Base-by-base conservation (phyloP, 2,797 vertebrate genomes). In the Rhyacichthys aspro region DNA sequence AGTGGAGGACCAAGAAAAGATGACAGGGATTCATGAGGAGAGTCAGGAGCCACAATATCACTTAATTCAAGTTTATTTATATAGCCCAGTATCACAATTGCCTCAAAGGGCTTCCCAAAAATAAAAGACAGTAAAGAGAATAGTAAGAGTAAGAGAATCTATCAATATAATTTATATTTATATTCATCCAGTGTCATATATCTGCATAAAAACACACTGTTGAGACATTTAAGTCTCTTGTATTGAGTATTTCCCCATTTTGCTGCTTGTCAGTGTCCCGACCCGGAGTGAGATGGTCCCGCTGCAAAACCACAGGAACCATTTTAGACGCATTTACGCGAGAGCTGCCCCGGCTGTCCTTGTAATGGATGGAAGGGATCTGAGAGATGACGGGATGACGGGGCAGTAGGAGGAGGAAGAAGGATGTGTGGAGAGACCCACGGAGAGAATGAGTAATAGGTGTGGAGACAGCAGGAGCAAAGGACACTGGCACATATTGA, bases 291-390 rank as follows among this genome's bases (percentile, higher is more conserved):
- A 67, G 67, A 77, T 79, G 59, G 55, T 33, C 56, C 52, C 11
- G 59, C 63, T 53, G 64, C 62, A 37, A 49, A 39, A 49, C 59
- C 32, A 33, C 38, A 0, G 61, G 38, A 79, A 62, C 76, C 68
- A 78, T 84, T 72, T 81, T 59, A 71, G 61, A 67, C 41, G 0
- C 34, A 3, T 55, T 9, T 11, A 34, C 37, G 55, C 45, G 37
- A 59, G 44, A 45, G 53, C 55, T 1, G 50, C 70, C 65, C 43
- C 69, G 56, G 69, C 81, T 77, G 74, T 67, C 70, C 41, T 33
- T 7, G 50, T 71, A 59, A 79, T 50, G 70, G 77, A 77, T 72
- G 74, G 73, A 77, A 43, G 42, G 47, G 54, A 56, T 43, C 41
- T 59, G 66, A 5, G 18, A 49, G 49, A 42, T 68, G 82, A 82